phyloP scores from a whole-genome alignment of 2,888 invertebrate species.

The Zygaena filipendulae region DNA sequence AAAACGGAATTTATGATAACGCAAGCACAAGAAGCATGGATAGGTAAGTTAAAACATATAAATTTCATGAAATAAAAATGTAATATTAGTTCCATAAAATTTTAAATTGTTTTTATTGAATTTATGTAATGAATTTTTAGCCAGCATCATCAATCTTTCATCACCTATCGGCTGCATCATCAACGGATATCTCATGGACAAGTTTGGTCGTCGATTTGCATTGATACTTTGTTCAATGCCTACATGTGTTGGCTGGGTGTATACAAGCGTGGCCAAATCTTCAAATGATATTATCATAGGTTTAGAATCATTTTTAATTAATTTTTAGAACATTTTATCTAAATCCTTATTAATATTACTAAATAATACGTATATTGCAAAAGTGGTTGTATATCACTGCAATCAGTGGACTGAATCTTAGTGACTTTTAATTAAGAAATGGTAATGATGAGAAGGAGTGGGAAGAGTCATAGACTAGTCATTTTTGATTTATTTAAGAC shows the following conservation, averaged over 20 bases:
- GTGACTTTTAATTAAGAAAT: no score
- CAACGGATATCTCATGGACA: slow-evolving; percentile 73
- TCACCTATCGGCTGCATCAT: slow-evolving; percentile 72
- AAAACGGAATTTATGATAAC: slow-evolving; percentile 48
- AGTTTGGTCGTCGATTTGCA: slow-evolving; percentile 66
- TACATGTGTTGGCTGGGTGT: slow-evolving; percentile 71
- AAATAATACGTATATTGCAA: no score
- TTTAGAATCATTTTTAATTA: no score
- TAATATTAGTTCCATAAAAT: no score
- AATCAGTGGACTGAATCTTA: no score
- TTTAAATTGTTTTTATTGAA: neutral
- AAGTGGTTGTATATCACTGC: no score
- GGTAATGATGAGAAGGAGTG: no score
- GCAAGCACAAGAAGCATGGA: slow-evolving; percentile 65
- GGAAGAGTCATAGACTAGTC: no score
- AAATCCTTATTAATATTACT: no score
- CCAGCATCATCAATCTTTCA: slow-evolving; percentile 66
- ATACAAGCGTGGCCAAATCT: slow-evolving; percentile 56
- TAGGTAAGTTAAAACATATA: slow-evolving; percentile 70
- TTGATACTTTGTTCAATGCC: slow-evolving; percentile 70
- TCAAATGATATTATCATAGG: slow-evolving; percentile 67
- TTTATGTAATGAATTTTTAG: slow-evolving; percentile 34
- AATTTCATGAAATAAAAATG: no score
- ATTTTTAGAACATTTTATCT: no score
- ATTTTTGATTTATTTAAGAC: no score